Conservation (phyloP, 2,113 vertebrate species). For the Martes martes region DNA sequence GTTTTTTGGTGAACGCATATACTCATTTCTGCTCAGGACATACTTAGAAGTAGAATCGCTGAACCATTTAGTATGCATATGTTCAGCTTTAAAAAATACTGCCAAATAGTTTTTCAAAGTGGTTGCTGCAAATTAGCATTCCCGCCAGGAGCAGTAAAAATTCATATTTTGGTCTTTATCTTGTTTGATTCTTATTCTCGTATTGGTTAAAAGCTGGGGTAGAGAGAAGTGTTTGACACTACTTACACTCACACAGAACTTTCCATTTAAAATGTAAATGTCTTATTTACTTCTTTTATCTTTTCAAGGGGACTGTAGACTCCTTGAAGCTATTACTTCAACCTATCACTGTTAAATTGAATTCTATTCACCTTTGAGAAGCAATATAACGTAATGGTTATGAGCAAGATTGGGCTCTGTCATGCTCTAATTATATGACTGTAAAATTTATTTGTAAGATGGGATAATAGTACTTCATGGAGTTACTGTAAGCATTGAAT, state of each 20-base stretch:
- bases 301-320: not conserved
- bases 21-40: not conserved
- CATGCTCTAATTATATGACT: not conserved
- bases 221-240: not conserved
- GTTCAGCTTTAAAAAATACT: conserved; percentile 8
- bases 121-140: not conserved
- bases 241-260: not conserved
- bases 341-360: not conserved
- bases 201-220: not conserved
- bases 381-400: not conserved
- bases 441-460: conserved; percentile 14
- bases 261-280: not conserved
- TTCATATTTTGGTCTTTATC: not conserved
- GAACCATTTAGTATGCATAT: not conserved
- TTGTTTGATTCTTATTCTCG: not conserved
- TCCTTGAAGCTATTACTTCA: not conserved
- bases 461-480: not conserved
- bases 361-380: not conserved
- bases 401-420: not conserved
- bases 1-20: not conserved
- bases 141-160: not conserved
- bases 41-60: not conserved
- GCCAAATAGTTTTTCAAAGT: not conserved
- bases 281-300: not conserved
- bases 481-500: conserved; percentile 33